Evolutionary conservation across 2,113 vertebrate species (phyloP).

Genomic region (Condylura cristata): DNA sequence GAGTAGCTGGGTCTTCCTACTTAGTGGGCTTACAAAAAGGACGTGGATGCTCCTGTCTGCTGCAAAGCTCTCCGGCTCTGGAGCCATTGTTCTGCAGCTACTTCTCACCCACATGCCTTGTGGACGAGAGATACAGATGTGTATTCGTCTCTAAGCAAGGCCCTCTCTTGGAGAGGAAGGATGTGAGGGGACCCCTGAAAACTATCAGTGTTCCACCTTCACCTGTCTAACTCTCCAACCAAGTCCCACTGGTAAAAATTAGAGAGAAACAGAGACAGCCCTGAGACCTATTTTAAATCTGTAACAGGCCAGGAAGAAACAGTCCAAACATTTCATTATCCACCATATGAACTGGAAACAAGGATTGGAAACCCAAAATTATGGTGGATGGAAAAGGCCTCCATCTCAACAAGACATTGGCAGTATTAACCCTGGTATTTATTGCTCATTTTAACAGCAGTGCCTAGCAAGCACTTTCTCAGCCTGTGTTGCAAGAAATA

Average conservation of each 20-base stretch:
- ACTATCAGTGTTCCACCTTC: slow-evolving; percentile 77
- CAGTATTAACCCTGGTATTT: slow-evolving; percentile 84
- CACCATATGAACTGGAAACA: slow-evolving; percentile 75
- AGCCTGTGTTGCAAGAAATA: slow-evolving; percentile 79
- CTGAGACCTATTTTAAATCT: slow-evolving; percentile 83
- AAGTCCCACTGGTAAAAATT: slow-evolving; percentile 63
- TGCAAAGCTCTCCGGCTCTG: slow-evolving; percentile 31
- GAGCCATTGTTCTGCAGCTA: not conserved
- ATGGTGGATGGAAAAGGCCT: slow-evolving; percentile 23
- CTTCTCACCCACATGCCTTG: slow-evolving; percentile 74
- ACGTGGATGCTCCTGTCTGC: slow-evolving; percentile 55
- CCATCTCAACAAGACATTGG: slow-evolving; percentile 72
- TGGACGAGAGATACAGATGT: slow-evolving; percentile 74
- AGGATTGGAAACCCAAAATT: slow-evolving; percentile 80
- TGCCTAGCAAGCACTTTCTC: slow-evolving; percentile 84
- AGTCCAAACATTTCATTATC: slow-evolving; percentile 81
- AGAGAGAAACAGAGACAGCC: not conserved
- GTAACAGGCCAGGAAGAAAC: slow-evolving; percentile 78
- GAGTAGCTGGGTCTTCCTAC: not conserved
- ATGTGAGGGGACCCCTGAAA: not conserved
- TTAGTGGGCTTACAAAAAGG: not conserved
- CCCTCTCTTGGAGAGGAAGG: slow-evolving; percentile 76
- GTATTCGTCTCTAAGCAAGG: slow-evolving; percentile 71
- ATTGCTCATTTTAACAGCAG: slow-evolving; percentile 85
- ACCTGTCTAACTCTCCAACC: slow-evolving; percentile 72